These are phyloP conservation scores for Pristionchus arcanus DNA, from an alignment of 2,888 invertebrate genomes.

Conservation along the genomic window DNA sequence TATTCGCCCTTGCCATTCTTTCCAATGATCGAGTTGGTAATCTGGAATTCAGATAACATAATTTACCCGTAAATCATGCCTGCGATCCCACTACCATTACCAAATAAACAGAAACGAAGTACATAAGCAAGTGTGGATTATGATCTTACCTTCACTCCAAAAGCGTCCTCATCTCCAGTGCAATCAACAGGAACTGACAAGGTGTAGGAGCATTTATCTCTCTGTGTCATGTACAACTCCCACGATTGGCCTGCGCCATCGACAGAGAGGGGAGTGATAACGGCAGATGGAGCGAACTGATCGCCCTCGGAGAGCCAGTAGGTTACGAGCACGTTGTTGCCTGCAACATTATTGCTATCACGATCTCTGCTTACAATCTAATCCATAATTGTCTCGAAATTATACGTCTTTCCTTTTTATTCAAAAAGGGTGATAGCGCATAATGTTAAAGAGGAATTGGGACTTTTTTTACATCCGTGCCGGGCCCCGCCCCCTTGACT, in stretches of 20 bases:
- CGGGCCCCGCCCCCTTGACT: too few relatives aligned
- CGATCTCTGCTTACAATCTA: too few relatives aligned
- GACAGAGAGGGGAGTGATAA: not conserved
- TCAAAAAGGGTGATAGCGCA: too few relatives aligned
- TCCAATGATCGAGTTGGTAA: not conserved
- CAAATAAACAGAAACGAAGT: too few relatives aligned
- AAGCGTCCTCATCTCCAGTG: not conserved
- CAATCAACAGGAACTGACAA: slow-evolving; percentile 24
- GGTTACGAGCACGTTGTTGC: slow-evolving; percentile 18
- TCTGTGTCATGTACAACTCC: slow-evolving; percentile 5
- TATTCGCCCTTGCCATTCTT: not conserved
- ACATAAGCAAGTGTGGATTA: too few relatives aligned
- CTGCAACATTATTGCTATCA: not conserved
- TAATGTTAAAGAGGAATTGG: too few relatives aligned
- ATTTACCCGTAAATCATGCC: too few relatives aligned
- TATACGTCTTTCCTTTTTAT: too few relatives aligned
- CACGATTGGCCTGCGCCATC: not conserved
- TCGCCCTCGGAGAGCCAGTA: slow-evolving; percentile 4
- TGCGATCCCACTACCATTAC: too few relatives aligned
- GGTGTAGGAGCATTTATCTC: slow-evolving; percentile 16
- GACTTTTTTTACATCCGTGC: too few relatives aligned
- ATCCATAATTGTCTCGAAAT: too few relatives aligned
- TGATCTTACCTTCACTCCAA: slow-evolving; percentile 23
- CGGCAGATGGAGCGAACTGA: not conserved
- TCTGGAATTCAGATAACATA: too few relatives aligned